Percentiles rank a stretch among this genome's conserved stretches.
These are phyloP conservation scores for Diplodus sargus DNA, from an alignment of 2,797 vertebrate species.

Conservation along the genomic window DNA sequence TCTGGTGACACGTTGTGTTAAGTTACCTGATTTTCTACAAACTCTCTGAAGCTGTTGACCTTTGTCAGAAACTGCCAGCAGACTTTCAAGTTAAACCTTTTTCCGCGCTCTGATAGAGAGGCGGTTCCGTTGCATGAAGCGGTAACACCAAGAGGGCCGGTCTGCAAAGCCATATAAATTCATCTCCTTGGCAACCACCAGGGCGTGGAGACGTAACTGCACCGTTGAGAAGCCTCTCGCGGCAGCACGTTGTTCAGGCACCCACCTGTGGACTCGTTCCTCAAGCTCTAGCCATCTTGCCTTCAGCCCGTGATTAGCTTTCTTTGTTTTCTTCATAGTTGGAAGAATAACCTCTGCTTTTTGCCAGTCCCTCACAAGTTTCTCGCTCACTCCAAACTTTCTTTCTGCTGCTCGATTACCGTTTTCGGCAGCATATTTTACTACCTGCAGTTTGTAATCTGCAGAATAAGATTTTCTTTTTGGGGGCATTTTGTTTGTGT, in stretches of 20 bases:
- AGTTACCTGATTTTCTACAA: background rate
- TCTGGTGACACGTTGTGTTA: background rate
- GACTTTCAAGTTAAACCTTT: too few species aligned
- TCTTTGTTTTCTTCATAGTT: constrained; percentile 1
- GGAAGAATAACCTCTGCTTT: constrained; percentile 13
- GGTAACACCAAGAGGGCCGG: constrained; percentile 3
- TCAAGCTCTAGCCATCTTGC: background rate
- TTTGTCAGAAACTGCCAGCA: too few species aligned
- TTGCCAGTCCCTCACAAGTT: background rate
- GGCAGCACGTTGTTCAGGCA: constrained; percentile 14
- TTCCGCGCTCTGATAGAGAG: constrained; percentile 4
- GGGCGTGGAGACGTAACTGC: constrained; percentile 7
- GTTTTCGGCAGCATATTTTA: constrained; percentile 1
- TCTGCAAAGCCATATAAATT: constrained; percentile 1
- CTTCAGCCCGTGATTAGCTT: constrained; percentile 1
- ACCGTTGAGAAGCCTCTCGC: constrained; percentile 7
- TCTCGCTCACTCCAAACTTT: constrained; percentile 7
- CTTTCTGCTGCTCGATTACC: constrained; percentile 5
- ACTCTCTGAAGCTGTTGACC: background rate
- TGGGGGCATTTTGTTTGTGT: background rate
- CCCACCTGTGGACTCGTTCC: constrained; percentile 2
- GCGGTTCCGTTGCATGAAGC: background rate
- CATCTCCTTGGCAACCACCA: constrained; percentile 9
- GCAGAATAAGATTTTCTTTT: constrained; percentile 8
- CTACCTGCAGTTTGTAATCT: background rate